Percentiles rank a stretch among this genome's conserved stretches.
Conservation (phyloP, 2,888 invertebrate species). For the Corythucha ciliata region DNA sequence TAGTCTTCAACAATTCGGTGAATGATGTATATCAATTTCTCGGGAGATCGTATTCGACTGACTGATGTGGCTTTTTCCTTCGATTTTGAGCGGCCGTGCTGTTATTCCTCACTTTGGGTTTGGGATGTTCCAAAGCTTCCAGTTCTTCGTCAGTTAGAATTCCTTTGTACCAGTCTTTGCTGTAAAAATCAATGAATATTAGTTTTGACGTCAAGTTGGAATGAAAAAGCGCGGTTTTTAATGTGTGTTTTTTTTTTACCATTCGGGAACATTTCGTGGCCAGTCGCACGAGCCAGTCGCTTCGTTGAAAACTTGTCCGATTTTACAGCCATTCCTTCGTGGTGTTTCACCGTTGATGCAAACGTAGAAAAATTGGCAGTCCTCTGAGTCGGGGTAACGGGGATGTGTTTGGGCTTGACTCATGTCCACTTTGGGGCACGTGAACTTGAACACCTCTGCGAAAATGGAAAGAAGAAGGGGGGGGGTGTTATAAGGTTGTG, state of each 20-base stretch:
- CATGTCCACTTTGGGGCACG: slow-evolving; percentile 69
- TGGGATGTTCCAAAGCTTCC: slow-evolving; percentile 69
- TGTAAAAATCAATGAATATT: slow-evolving; percentile 41
- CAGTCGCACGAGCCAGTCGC: slow-evolving; percentile 68
- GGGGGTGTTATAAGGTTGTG: no score
- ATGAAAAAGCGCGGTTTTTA: background rate
- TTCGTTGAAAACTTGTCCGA: slow-evolving; percentile 83
- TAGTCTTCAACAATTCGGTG: no score
- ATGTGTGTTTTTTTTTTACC: slow-evolving; percentile 47
- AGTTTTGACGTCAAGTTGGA: background rate
- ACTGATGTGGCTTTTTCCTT: slow-evolving; percentile 40
- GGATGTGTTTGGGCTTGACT: slow-evolving; percentile 67
- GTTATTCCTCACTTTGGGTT: slow-evolving; percentile 41
- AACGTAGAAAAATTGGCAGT: slow-evolving; percentile 86
- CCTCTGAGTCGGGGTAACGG: slow-evolving; percentile 75
- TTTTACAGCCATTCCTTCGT: slow-evolving; percentile 74
- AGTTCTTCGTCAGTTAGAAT: slow-evolving; percentile 70
- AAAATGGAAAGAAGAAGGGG: slow-evolving; percentile 1
- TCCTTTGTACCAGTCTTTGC: slow-evolving; percentile 83
- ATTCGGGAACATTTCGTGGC: slow-evolving; percentile 80
- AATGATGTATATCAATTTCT: no score
- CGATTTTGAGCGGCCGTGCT: slow-evolving; percentile 39
- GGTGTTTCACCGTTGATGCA: slow-evolving; percentile 82
- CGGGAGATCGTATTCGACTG: slow-evolving; percentile 18
- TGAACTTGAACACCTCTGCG: slow-evolving; percentile 70